Percentiles rank a stretch among this genome's conserved stretches.
Evolutionary conservation across 1,140 invertebrate species (phyloP).

Genomic region (Tenebrio molitor): DNA sequence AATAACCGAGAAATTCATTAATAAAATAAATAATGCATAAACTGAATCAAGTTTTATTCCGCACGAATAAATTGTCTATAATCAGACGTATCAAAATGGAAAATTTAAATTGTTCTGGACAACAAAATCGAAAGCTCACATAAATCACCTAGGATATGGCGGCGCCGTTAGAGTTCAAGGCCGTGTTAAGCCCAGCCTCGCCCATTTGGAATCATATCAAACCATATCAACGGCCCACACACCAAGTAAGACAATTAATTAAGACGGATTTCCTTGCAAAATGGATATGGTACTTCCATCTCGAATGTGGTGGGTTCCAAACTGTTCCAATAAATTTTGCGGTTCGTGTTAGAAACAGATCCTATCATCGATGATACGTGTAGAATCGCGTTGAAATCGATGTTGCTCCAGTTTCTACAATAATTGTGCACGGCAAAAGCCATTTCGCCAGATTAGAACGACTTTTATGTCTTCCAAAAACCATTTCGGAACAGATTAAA

Average conservation of each 20-base stretch:
- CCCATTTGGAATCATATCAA: slow-evolving; percentile 42
- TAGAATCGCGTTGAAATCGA: too few species aligned
- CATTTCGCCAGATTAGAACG: too few species aligned
- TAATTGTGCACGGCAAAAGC: too few species aligned
- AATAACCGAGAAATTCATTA: slow-evolving; percentile 15
- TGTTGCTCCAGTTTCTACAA: too few species aligned
- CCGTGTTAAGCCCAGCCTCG: slow-evolving; percentile 31
- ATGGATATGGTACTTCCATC: too few species aligned
- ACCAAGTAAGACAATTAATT: background rate
- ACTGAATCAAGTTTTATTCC: slow-evolving; percentile 1
- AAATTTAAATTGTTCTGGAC: slow-evolving; percentile 12
- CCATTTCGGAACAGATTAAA: background rate
- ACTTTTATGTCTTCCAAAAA: too few species aligned
- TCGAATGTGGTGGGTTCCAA: too few species aligned
- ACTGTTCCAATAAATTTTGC: too few species aligned
- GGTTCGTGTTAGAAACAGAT: too few species aligned
- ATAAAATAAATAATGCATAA: slow-evolving; percentile 33
- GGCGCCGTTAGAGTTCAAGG: slow-evolving; percentile 47
- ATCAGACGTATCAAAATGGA: background rate
- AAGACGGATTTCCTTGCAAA: slow-evolving; percentile 8
- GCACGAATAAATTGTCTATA: slow-evolving; percentile 16
- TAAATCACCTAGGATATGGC: slow-evolving; percentile 13
- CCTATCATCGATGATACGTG: too few species aligned
- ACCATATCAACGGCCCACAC: slow-evolving; percentile 20
- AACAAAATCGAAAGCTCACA: slow-evolving; percentile 9